These are phyloP conservation scores for Chionis minor DNA, from an alignment of 2,113 vertebrate species.

Conservation along the genomic window DNA sequence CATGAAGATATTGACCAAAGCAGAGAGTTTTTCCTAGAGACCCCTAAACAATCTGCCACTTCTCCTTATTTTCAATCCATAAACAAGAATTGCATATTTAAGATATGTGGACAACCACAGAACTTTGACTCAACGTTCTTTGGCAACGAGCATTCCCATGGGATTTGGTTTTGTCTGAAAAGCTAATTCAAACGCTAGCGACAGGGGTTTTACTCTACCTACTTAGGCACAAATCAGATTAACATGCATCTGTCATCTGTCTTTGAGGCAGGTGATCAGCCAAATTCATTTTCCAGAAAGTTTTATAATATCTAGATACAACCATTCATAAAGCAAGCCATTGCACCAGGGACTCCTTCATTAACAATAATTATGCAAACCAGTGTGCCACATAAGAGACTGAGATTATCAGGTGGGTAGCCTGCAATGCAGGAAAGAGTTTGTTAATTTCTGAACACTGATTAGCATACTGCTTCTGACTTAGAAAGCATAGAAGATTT, in stretches of 20 bases:
- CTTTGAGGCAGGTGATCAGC: neutral
- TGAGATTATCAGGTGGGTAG: neutral
- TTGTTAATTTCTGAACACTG: neutral
- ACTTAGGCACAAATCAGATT: neutral
- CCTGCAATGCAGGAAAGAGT: neutral
- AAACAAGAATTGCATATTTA: neutral
- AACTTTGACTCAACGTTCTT: neutral
- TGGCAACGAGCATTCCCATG: neutral
- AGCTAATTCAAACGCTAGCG: neutral
- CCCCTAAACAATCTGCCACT: neutral
- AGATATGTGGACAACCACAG: neutral
- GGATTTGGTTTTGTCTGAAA: neutral
- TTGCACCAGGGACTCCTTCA: neutral
- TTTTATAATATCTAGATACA: neutral
- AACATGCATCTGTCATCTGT: neutral
- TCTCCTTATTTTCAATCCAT: neutral
- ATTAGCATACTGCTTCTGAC: neutral
- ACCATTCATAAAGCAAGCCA: neutral
- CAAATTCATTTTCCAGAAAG: neutral
- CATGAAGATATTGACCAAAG: neutral
- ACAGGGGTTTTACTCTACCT: neutral
- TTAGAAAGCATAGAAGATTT: neutral
- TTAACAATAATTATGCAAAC: slow-evolving; percentile 22
- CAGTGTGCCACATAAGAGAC: neutral
- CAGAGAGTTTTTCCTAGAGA: neutral